Base-by-base conservation (phyloP, 2,888 invertebrate species). In the Vannuccia rotundouncinata region DNA sequence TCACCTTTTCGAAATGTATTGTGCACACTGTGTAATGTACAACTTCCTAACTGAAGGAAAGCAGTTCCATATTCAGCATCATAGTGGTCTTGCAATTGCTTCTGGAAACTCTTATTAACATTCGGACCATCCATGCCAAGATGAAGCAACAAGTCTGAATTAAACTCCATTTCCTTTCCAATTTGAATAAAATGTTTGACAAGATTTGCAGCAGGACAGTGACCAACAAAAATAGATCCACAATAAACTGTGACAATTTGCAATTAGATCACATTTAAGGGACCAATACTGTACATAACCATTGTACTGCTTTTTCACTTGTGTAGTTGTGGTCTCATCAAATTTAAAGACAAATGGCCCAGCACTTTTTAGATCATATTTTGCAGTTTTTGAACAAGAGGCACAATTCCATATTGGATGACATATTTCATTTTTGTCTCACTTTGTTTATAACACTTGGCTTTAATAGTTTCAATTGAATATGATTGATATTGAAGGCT, bases 181-280 rank as follows among this genome's bases (percentile, higher is more conserved):
- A 75, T 29, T 5, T 75, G 29, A 29, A 29, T 30, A 30, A 75
- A 75, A 30, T 75, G 75, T 25, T 75, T n/a, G 17, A 75, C 29
- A 75, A 29, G 29, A 29, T 75, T 30, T 75, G 17, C 29, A 5
- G 75, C 75, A 29, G 13, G 5, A 28, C 75, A 75, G 31, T 75
- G 29, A 29, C 75, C 75, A 75, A 75, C 75, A 30, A 75, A 75
- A 75, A 75, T n/a, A 29, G 75, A 75, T 75, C 75, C 75, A 30
- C 29, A 29, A n/a, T 75, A 75, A 75, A 30, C 75, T 13, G 75
- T 25, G 10, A 75, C 75, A 13, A 75, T 30, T 29, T 30, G n/a
- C n/a, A n/a, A n/a, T n/a, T n/a, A n/a, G 17, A 30, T 75, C 22
- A 29, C 5, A 17, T 29, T 75, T 75, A 27, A n/a, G 29, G 10